These are phyloP conservation scores for Myioborus melanocephalus DNA, from an alignment of 2,797 vertebrate species.

Conservation along the genomic window DNA sequence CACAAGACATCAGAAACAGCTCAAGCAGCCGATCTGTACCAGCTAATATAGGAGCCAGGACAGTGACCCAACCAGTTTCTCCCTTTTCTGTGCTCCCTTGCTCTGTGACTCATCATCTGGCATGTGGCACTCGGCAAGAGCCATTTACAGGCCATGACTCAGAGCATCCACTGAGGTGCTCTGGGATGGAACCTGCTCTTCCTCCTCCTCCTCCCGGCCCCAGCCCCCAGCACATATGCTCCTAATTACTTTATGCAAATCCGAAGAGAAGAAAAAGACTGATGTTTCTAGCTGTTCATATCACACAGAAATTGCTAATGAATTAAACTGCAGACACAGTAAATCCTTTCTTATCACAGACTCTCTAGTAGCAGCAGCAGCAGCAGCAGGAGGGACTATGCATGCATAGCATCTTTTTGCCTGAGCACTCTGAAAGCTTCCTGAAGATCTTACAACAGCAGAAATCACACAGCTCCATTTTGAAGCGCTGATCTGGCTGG, in stretches of 20 bases:
- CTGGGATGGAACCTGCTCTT: neutral
- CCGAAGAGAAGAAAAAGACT: neutral
- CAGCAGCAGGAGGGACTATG: neutral
- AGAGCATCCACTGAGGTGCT: neutral
- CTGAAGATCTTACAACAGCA: neutral
- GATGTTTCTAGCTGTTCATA: constrained; percentile 11
- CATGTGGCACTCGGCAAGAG: neutral
- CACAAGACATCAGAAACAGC: neutral
- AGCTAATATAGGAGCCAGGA: neutral
- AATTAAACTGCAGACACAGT: neutral
- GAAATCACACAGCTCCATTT: neutral
- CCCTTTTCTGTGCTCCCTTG: neutral
- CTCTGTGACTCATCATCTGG: constrained; percentile 29
- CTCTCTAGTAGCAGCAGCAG: neutral
- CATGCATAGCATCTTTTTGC: neutral
- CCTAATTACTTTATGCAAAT: constrained; percentile 1
- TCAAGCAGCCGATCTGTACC: neutral
- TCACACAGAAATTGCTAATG: neutral
- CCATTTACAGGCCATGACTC: constrained; percentile 33
- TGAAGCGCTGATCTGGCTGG: neutral
- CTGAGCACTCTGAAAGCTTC: neutral
- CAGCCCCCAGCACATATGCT: neutral
- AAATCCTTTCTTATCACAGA: neutral
- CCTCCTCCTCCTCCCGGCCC: neutral
- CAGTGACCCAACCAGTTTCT: neutral